Evolutionary conservation across 1,140 invertebrate genomes (phyloP).

Genomic region (Anagrus nilaparvatae): DNA sequence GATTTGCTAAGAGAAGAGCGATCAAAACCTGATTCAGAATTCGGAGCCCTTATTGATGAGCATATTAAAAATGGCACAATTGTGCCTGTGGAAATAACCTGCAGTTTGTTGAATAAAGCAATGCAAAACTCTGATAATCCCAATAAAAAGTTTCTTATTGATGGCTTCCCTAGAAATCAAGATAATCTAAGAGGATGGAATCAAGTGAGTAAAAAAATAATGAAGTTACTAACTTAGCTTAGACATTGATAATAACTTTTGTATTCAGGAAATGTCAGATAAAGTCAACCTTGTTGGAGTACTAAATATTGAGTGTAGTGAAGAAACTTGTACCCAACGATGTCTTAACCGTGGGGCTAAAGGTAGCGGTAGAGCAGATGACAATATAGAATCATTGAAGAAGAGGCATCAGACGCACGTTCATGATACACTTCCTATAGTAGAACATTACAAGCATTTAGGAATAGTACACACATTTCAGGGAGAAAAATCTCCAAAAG

Average conservation of each 20-base stretch:
- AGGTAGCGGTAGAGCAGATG: slow-evolving; percentile 88
- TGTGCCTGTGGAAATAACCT: slow-evolving; percentile 98
- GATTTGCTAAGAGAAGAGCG: slow-evolving; percentile 91
- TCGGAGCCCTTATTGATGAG: slow-evolving; percentile 85
- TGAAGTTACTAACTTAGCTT: not conserved
- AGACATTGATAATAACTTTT: slow-evolving; percentile 9
- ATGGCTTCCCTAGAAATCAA: slow-evolving; percentile 97
- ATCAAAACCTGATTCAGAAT: slow-evolving; percentile 71
- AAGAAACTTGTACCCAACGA: slow-evolving; percentile 73
- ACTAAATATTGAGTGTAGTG: slow-evolving; percentile 84
- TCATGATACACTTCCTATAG: slow-evolving; percentile 87
- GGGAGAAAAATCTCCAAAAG: slow-evolving; percentile 53
- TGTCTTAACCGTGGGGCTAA: slow-evolving; percentile 77
- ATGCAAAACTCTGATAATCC: slow-evolving; percentile 49
- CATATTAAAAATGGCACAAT: slow-evolving; percentile 93
- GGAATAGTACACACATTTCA: slow-evolving; percentile 72
- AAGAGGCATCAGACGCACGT: slow-evolving; percentile 88
- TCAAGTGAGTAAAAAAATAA: slow-evolving; percentile 21
- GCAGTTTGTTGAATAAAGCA: slow-evolving; percentile 78
- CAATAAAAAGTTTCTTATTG: slow-evolving; percentile 83
- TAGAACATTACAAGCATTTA: slow-evolving; percentile 68
- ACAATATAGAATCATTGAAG: slow-evolving; percentile 83
- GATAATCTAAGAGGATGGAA: slow-evolving; percentile 97
- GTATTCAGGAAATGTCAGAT: slow-evolving; percentile 59
- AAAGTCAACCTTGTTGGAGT: slow-evolving; percentile 84